These are phyloP conservation scores for Drosophila setosimentum DNA, from an alignment of 2,888 invertebrate species.

Conservation along the genomic window DNA sequence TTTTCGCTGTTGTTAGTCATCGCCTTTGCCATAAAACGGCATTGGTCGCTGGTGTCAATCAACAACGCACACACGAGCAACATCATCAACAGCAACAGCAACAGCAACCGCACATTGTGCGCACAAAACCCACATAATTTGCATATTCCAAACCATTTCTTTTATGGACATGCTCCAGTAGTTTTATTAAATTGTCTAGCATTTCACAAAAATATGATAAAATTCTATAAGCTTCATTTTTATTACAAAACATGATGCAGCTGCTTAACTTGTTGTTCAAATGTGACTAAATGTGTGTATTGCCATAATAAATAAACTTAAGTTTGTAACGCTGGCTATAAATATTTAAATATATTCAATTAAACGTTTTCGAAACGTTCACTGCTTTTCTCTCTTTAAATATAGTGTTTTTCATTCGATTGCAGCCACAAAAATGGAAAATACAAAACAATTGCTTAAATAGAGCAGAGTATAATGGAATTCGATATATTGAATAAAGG, in stretches of 20 bases:
- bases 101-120: conserved; percentile 3
- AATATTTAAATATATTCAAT: not conserved
- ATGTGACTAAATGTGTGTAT: not conserved
- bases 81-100: conserved; percentile 6
- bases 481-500: conserved; percentile 22
- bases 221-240: not conserved
- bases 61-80: conserved; percentile 11
- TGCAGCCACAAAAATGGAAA: not conserved
- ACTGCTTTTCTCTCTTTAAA: not conserved
- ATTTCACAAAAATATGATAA: not conserved
- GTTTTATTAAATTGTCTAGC: conserved; percentile 8
- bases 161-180: not conserved
- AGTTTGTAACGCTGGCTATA: not conserved
- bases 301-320: not conserved
- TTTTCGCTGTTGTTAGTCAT: conserved; percentile 50
- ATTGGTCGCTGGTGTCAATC: conserved; percentile 52
- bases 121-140: conserved; percentile 33
- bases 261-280: not conserved
- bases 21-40: conserved; percentile 41
- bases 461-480: conserved; percentile 19
- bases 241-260: not conserved
- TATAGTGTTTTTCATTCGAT: not conserved
- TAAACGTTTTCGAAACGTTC: not conserved
- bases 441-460: conserved; percentile 1
- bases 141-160: conserved; percentile 29